Evolutionary conservation across 2,113 vertebrate species (phyloP), one percentile per base, ranked within the genome.

Genomic region (Protobothrops mucrosquamatus): DNA sequence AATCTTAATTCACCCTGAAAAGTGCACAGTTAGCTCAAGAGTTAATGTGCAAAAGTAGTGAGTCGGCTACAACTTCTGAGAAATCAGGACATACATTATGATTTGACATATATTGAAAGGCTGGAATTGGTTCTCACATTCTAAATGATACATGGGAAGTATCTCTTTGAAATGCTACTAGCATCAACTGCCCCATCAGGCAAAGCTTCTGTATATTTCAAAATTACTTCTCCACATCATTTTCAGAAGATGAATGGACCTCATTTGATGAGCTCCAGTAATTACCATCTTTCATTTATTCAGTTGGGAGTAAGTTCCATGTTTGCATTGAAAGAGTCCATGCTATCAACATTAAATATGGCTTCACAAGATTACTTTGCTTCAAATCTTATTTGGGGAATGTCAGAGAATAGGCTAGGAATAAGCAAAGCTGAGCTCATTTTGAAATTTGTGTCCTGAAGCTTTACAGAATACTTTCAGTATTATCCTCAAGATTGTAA

Each of bases 391-490:
- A 34, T 34, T 87, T 4, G 7, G 56, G 85, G 20, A 64, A 4
- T 23, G 8, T 3, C 52, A 24, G 5, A 26, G 46, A 92, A 81
- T 81, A 43, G 6, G 23, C 11, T 88, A 10, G 9, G 22, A 92
- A 52, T 39, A 6, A 26, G 8, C 3, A 22, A 48, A 23, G 6
- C 24, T 15, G 24, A 85, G 11, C 7, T 3, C 23, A 8, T 74
- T 24, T 46, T 20, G n/a, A 43, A 54, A 11, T 51, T 4, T 88
- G 18, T 3, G 15, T 46, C 56, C 29, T 7, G 6, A 54, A 93
- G 93, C 85, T 92, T 48, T 92, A 61, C 91, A 92, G 69, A 34
- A 89, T 2, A 56, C 87, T 86, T 92, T 93, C 56, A 4, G 15
- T 8, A 22, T 48, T 1, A 48, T 93, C 55, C 85, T n/a, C 55